Evolutionary conservation across 1,140 invertebrate species (phyloP).

Genomic region (Scaptomyza graminum): DNA sequence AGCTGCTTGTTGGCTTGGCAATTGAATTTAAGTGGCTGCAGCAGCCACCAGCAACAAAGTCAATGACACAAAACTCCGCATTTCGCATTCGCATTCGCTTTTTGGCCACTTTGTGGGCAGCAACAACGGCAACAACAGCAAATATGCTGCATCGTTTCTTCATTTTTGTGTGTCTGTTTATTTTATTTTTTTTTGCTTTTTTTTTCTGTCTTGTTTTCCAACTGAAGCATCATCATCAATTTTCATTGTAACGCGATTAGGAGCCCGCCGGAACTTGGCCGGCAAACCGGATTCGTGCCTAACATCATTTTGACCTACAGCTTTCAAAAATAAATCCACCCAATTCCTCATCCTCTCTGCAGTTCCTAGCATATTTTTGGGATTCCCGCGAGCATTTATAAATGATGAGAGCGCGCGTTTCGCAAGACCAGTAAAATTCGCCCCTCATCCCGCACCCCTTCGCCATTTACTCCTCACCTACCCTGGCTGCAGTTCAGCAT

Average conservation of each 20-base stretch:
- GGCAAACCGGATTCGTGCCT: slow-evolving; percentile 60
- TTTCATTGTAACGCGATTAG: slow-evolving; percentile 82
- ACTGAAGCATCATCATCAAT: slow-evolving; percentile 69
- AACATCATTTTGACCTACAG: slow-evolving; percentile 70
- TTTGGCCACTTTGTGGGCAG: slow-evolving; percentile 61
- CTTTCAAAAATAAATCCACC: slow-evolving; percentile 34
- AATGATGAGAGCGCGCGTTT: slow-evolving; percentile 71
- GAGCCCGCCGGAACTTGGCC: slow-evolving; percentile 38
- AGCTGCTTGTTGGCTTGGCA: slow-evolving; percentile 43
- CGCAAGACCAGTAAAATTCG: neutral
- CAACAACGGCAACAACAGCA: slow-evolving; percentile 5
- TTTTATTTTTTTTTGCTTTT: neutral
- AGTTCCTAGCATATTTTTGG: slow-evolving; percentile 10
- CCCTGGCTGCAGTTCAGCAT: slow-evolving; percentile 40
- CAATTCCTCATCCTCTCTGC: neutral
- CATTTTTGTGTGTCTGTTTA: slow-evolving; percentile 17
- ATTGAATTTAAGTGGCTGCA: slow-evolving; percentile 78
- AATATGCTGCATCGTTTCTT: slow-evolving; percentile 68
- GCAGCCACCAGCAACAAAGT: slow-evolving; percentile 50
- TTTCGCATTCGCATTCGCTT: slow-evolving; percentile 39
- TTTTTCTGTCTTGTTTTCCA: slow-evolving; percentile 1
- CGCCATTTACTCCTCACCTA: neutral
- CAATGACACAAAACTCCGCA: slow-evolving; percentile 55
- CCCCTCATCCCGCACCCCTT: neutral
- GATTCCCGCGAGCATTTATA: slow-evolving; percentile 67